A percentile compares a stretch with the other conserved stretches of the same genome.
These are phyloP conservation scores for Trichoplusia ni DNA, from an alignment of 1,140 invertebrate genomes.

Conservation along the genomic window DNA sequence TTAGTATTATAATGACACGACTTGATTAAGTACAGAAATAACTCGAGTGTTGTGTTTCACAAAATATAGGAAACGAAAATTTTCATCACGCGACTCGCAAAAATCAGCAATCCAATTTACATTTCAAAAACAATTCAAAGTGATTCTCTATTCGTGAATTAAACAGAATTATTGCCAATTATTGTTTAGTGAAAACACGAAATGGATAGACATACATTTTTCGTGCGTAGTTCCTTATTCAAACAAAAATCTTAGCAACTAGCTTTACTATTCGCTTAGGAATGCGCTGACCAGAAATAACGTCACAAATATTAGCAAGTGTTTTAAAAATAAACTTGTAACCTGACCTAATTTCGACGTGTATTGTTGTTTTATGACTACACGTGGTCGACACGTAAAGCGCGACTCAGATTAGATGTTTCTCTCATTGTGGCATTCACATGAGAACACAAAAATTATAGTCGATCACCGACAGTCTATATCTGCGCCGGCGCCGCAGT, in stretches of 20 bases:
- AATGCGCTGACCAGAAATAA: background rate
- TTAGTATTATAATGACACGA: background rate
- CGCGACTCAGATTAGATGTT: constrained; percentile 43
- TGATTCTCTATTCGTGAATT: too few species aligned
- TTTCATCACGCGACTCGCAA: too few species aligned
- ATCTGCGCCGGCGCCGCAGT: constrained; percentile 65
- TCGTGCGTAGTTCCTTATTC: background rate
- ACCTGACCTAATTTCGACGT: constrained; percentile 32
- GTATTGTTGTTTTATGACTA: constrained; percentile 35
- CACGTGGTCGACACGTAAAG: constrained; percentile 31
- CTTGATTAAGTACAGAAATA: constrained; percentile 9
- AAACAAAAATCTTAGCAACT: background rate
- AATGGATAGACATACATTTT: background rate
- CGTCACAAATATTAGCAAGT: background rate
- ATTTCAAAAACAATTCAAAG: too few species aligned
- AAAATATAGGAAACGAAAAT: background rate
- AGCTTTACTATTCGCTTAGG: background rate
- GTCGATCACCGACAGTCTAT: constrained; percentile 78
- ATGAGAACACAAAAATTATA: constrained; percentile 79
- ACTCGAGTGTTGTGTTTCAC: constrained; percentile 6
- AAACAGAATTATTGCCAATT: too few species aligned
- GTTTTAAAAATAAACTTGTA: constrained; percentile 26
- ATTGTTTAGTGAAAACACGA: background rate
- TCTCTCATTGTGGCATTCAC: constrained; percentile 62
- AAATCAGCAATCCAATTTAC: too few species aligned